Conservation (phyloP, 1,140 invertebrate species). For the Spodoptera frugiperda region DNA sequence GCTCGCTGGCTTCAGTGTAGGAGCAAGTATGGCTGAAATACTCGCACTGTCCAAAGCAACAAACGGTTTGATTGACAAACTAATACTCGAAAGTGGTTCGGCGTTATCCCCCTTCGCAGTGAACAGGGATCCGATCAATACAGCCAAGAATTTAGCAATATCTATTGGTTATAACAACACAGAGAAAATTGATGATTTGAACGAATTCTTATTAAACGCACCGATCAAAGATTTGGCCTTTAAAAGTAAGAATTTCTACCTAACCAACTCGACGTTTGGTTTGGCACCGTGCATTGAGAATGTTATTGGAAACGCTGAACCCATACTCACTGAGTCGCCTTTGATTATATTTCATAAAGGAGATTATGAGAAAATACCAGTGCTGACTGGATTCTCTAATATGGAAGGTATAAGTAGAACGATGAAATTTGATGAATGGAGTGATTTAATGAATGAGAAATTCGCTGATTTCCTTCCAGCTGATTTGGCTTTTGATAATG, state of each 20-base stretch:
- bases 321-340: conserved; percentile 76
- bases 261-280: conserved; percentile 79
- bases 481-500: conserved; percentile 68
- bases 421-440: conserved; percentile 74
- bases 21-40: conserved; percentile 77
- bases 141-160: conserved; percentile 74
- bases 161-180: conserved; percentile 73
- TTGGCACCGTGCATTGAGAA: conserved; percentile 79
- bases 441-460: conserved; percentile 74
- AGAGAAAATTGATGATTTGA: conserved; percentile 70
- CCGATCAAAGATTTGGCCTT: conserved; percentile 55
- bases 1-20: conserved; percentile 87
- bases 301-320: conserved; percentile 63
- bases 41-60: conserved; percentile 69
- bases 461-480: conserved; percentile 74
- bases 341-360: conserved; percentile 67
- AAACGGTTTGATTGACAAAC: conserved; percentile 71
- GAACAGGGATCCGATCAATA: conserved; percentile 73
- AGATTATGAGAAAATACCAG: conserved; percentile 63
- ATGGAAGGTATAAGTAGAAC: conserved; percentile 80
- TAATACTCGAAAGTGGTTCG: conserved; percentile 81
- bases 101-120: conserved; percentile 75
- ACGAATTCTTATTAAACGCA: conserved; percentile 76
- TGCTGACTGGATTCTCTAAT: conserved; percentile 75
- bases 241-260: conserved; percentile 75